A percentile compares a stretch with the other conserved stretches of the same genome.
These are phyloP conservation scores for Oithona nana DNA, from an alignment of 2,888 invertebrate genomes.

Conservation along the genomic window DNA sequence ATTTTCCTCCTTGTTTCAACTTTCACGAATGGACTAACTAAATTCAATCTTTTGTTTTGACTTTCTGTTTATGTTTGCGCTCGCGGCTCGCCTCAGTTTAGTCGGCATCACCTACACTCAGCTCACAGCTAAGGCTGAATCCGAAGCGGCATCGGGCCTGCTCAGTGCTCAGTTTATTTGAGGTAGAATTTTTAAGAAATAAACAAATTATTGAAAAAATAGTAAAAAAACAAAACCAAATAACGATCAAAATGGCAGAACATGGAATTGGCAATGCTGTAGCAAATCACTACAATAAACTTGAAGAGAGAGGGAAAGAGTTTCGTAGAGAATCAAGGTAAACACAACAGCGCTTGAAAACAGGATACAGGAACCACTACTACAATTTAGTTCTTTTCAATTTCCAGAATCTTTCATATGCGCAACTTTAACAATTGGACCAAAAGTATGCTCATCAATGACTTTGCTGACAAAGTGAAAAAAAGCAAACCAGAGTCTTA, in stretches of 20 bases:
- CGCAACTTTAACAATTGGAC: constrained; percentile 99
- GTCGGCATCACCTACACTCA: too few species aligned
- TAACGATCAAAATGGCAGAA: neutral
- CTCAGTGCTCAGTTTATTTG: too few species aligned
- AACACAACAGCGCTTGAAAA: neutral
- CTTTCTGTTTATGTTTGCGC: too few species aligned
- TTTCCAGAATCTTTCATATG: constrained; percentile 59
- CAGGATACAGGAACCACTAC: neutral
- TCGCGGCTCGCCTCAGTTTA: too few species aligned
- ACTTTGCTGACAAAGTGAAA: constrained; percentile 26
- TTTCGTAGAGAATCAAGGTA: constrained; percentile 51
- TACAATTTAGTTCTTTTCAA: neutral
- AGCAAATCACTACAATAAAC: constrained; percentile 78
- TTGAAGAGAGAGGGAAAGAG: constrained; percentile 59
- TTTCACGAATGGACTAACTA: too few species aligned
- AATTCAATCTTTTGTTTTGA: too few species aligned
- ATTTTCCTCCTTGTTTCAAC: too few species aligned
- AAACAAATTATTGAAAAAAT: too few species aligned
- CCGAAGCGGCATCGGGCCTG: too few species aligned
- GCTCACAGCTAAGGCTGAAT: too few species aligned
- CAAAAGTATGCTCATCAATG: constrained; percentile 81
- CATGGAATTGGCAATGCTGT: constrained; percentile 36
- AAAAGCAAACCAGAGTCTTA: neutral
- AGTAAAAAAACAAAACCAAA: too few species aligned
- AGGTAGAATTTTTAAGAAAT: too few species aligned